Percentiles rank a stretch among this genome's conserved stretches.
These are phyloP conservation scores for Glossosoma conforme DNA, from an alignment of 1,140 invertebrate species.

Conservation along the genomic window DNA sequence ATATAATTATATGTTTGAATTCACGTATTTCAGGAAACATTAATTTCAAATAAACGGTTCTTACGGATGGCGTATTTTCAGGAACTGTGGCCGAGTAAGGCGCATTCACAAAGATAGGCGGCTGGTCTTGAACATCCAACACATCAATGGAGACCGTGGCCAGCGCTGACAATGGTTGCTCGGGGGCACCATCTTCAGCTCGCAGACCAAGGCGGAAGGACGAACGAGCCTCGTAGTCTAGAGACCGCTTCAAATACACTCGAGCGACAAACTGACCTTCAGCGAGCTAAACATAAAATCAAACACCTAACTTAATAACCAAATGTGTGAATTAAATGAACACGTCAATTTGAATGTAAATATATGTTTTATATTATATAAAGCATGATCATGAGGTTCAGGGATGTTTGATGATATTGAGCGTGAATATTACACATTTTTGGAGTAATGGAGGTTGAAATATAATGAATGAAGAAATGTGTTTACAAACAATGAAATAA, in stretches of 20 bases:
- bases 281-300: constrained; percentile 45
- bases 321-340: too few species aligned
- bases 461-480: too few species aligned
- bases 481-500: too few species aligned
- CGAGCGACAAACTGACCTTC: constrained; percentile 67
- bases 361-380: too few species aligned
- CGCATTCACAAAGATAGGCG: constrained; percentile 71
- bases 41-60: constrained; percentile 15
- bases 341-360: too few species aligned
- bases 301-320: background rate
- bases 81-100: constrained; percentile 71
- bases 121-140: constrained; percentile 75
- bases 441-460: too few species aligned
- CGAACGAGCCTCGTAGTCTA: constrained; percentile 72
- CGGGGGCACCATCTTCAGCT: constrained; percentile 60
- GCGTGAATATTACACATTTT: too few species aligned
- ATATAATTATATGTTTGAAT: too few species aligned
- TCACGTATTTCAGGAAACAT: too few species aligned
- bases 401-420: background rate
- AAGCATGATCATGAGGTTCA: constrained; percentile 1
- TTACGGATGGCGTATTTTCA: constrained; percentile 63
- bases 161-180: constrained; percentile 55
- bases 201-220: constrained; percentile 65
- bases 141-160: constrained; percentile 71
- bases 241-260: constrained; percentile 54